Percentiles rank a stretch among this genome's conserved stretches.
phyloP scores from a whole-genome alignment of 2,888 invertebrate species.

The Pharmacophagus antenor region DNA sequence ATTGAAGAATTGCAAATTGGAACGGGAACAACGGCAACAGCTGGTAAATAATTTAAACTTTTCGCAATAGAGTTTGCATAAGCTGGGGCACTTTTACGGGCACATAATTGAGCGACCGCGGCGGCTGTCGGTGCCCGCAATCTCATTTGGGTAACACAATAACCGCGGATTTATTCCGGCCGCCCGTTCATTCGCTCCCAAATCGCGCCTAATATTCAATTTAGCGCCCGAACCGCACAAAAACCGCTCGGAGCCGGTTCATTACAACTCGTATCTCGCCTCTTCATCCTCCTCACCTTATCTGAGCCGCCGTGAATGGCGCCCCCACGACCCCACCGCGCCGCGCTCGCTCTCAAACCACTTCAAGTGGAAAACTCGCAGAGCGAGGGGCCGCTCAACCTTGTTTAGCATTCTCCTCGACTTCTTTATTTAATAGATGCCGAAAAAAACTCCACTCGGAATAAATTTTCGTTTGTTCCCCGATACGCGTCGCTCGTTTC shows the following conservation, averaged over 20 bases:
- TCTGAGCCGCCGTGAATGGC: slow-evolving; percentile 77
- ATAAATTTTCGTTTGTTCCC: slow-evolving; percentile 77
- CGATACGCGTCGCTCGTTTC: slow-evolving; percentile 64
- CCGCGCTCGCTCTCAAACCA: slow-evolving; percentile 61
- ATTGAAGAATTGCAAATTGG: not conserved
- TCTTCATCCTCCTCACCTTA: slow-evolving; percentile 80
- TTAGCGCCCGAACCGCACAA: slow-evolving; percentile 77
- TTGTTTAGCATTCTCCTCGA: slow-evolving; percentile 80
- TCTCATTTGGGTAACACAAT: slow-evolving; percentile 78
- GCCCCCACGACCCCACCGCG: slow-evolving; percentile 53
- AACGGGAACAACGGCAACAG: not conserved
- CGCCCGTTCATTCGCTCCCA: slow-evolving; percentile 76
- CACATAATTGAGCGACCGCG: slow-evolving; percentile 70
- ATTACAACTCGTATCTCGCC: slow-evolving; percentile 79
- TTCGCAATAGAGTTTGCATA: slow-evolving; percentile 62
- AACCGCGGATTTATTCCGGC: slow-evolving; percentile 77
- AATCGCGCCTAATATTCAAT: slow-evolving; percentile 81
- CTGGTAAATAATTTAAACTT: slow-evolving; percentile 44
- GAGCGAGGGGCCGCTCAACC: slow-evolving; percentile 78
- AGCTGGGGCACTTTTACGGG: slow-evolving; percentile 67
- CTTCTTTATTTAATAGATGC: slow-evolving; percentile 80
- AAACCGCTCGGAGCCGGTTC: slow-evolving; percentile 78
- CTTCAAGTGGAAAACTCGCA: slow-evolving; percentile 79
- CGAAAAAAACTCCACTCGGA: slow-evolving; percentile 72
- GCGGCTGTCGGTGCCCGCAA: slow-evolving; percentile 63